These are phyloP conservation scores for Lindbergichthys nudifrons DNA, from an alignment of 2,797 vertebrate species.

Conservation along the genomic window DNA sequence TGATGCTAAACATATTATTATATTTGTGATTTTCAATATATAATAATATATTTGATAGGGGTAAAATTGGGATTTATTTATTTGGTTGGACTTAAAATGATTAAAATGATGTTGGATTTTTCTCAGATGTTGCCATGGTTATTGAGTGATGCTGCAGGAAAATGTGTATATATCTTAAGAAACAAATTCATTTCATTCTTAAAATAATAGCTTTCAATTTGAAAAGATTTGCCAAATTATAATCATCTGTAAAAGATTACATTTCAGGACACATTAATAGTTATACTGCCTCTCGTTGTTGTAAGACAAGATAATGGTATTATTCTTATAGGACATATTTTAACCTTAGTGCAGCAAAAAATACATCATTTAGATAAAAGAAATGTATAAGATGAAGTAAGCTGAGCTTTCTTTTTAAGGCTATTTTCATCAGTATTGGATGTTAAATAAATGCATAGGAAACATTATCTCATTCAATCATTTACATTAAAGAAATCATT, in stretches of 20 bases:
- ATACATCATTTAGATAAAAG: not conserved
- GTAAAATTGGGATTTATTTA: not conserved
- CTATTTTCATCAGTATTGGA: not conserved
- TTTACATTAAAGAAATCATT: not conserved
- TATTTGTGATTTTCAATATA: no score
- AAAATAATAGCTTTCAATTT: not conserved
- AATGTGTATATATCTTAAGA: not conserved
- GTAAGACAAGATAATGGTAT: not conserved
- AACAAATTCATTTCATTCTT: not conserved
- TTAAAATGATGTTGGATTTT: constrained; percentile 12
- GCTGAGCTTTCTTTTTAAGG: constrained; percentile 18
- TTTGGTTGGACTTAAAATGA: not conserved
- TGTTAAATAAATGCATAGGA: not conserved
- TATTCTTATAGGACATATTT: not conserved
- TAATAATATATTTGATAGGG: not conserved
- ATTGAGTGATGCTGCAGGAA: not conserved
- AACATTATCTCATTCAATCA: constrained; percentile 10
- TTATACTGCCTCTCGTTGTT: not conserved
- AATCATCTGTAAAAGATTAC: not conserved
- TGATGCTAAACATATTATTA: not conserved
- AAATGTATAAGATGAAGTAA: not conserved
- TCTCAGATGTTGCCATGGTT: not conserved
- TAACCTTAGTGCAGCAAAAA: not conserved
- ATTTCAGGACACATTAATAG: not conserved
- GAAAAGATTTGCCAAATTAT: not conserved